Base-by-base conservation (phyloP, 2,888 invertebrate genomes). In the Rhagonycha lutea region DNA sequence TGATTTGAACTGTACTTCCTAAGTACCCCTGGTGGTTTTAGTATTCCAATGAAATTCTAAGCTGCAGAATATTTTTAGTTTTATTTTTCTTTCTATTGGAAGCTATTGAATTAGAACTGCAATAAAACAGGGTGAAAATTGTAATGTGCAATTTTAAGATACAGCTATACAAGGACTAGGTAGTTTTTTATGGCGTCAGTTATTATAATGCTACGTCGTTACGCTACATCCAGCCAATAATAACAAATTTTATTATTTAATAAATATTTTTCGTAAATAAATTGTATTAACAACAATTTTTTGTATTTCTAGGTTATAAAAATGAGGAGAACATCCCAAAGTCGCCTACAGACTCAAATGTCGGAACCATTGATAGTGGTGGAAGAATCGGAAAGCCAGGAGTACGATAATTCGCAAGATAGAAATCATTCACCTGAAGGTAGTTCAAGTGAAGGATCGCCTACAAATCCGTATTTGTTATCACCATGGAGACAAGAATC, bases 291-390 rank as follows among this genome's bases (percentile, higher is more conserved):
- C n/a, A 7, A 5, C 8, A 12, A 0, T 18, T 47, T 47, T n/a
- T 47, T 47, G 26, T 61, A 60, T 24, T 69, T 69, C 14, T 69
- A 61, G 61, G 61, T 69, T 69, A 61, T 14, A 18, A 78, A 11
- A 28, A 78, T 78, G 78, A 78, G 78, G 47, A 76, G 78, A 70
- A 62, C 74, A 18, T 78, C 78, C 7, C 76, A 76, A 18, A 91
- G 91, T 71, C 89, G 89, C 75, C 89, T 92, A 88, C 91, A 85
- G 79, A 85, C 86, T 24, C 88, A 86, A 81, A 86, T 83, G 26
- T 88, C 88, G 77, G 95, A 95, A 86, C 95, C 95, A 9, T 89
- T 95, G 81, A 95, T 95, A 83, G 95, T 96, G 70, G 95, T 95
- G 24, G 95, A 95, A 86, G 95, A 95, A 86, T 92, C 93, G 69